Base-by-base conservation (phyloP, 2,888 invertebrate genomes). In the Sinodicranocentrus sp. region DNA sequence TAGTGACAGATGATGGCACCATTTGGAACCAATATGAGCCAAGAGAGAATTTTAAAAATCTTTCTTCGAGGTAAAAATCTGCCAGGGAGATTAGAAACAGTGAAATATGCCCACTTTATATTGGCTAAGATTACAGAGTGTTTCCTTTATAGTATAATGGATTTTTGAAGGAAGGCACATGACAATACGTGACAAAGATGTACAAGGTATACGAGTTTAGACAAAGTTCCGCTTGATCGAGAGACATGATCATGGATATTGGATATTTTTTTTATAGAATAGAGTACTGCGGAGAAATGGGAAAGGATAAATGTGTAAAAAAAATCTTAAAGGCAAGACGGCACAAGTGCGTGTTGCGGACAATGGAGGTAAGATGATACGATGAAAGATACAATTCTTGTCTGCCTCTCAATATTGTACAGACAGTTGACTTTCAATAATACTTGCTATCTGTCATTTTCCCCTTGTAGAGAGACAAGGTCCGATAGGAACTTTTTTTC, bases 391-490 rank as follows among this genome's bases (percentile, higher is more conserved):
- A 61, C 59, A 28, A 26, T 28, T 48, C 19, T 3, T n/a, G n/a
- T n/a, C n/a, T 48, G 21, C 10, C 15, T n/a, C n/a, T 52, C 65
- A 75, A 75, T 75, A 75, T 52, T 75, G 65, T 39, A 23, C 65
- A 63, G 75, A 75, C 65, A 39, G 65, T 75, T 75, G 75, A 75
- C 75, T 75, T 65, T 75, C 75, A 75, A 75, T 75, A 75, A 65
- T 75, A 39, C 65, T 21, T 52, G 28, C 23, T 75, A 72, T 75
- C 75, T 75, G 75, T 75, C 75, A 75, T 65, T 61, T 63, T 52
- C 63, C n/a, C n/a, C n/a, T n/a, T 73, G 61, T 15, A 44, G 73
- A 73, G 61, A 73, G 63, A 57, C 73, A 73, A 23, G 33, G 54
- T 57, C 54, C 39, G 39, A 59, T n/a, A n/a, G n/a, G n/a, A n/a